Evolutionary conservation across 1,140 invertebrate genomes (phyloP).

Genomic region (Anadara kagoshimensis): DNA sequence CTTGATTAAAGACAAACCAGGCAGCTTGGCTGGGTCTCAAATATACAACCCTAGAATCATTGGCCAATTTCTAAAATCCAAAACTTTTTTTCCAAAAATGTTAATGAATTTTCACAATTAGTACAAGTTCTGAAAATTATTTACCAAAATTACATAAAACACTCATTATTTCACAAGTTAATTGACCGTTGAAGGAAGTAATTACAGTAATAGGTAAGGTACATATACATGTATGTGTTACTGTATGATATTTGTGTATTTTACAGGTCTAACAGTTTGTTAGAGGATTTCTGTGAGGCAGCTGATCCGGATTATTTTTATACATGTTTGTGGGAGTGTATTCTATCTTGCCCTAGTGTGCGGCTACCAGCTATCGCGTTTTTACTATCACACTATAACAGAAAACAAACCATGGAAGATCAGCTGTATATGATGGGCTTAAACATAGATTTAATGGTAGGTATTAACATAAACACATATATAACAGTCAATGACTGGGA

Average conservation of each 20-base stretch:
- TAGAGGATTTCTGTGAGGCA: conserved; percentile 88
- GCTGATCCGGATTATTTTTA: conserved; percentile 89
- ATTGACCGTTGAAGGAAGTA: no score
- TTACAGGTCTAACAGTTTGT: conserved; percentile 82
- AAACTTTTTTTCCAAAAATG: no score
- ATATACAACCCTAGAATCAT: no score
- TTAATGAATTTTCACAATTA: no score
- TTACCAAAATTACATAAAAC: no score
- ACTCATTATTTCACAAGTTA: no score
- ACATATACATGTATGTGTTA: no score
- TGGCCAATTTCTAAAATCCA: no score
- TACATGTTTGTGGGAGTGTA: conserved; percentile 89
- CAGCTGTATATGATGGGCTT: conserved; percentile 91
- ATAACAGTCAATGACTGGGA: neutral
- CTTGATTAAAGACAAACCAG: no score
- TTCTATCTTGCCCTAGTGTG: conserved; percentile 88
- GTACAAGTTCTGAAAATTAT: no score
- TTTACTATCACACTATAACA: conserved; percentile 88
- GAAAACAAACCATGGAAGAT: conserved; percentile 87
- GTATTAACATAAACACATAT: neutral
- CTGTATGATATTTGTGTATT: neutral
- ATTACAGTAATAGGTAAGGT: no score
- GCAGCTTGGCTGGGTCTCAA: no score
- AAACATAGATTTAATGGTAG: conserved; percentile 88
- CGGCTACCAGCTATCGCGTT: conserved; percentile 89